These are phyloP conservation scores for Ochlodes sylvanus DNA, from an alignment of 2,888 invertebrate genomes.

Conservation along the genomic window DNA sequence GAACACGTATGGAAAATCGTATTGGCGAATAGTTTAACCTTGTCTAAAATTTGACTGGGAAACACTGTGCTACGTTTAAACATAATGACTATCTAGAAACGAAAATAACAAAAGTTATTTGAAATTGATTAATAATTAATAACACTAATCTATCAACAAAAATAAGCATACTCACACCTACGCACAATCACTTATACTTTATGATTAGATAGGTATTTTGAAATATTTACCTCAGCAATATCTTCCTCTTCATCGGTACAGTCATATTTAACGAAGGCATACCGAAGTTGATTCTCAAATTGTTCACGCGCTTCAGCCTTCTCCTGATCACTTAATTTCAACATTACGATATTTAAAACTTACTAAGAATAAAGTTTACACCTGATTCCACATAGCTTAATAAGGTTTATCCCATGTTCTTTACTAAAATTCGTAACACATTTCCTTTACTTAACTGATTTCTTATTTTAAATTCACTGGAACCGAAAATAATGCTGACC, in stretches of 20 bases:
- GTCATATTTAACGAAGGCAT: slow-evolving; percentile 73
- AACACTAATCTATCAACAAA: background rate
- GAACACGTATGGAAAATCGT: slow-evolving; percentile 45
- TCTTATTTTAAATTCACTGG: no score
- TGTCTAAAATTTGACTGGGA: background rate
- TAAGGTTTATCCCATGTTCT: background rate
- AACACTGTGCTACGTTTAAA: background rate
- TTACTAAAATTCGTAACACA: no score
- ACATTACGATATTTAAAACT: slow-evolving; percentile 43
- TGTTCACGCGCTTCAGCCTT: slow-evolving; percentile 70
- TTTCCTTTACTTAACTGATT: no score
- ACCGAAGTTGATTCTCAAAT: slow-evolving; percentile 75
- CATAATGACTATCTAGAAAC: background rate
- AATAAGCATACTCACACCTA: background rate
- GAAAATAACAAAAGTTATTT: background rate
- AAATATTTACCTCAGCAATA: slow-evolving; percentile 64
- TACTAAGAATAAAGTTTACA: background rate
- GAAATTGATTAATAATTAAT: background rate
- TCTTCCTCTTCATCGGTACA: slow-evolving; percentile 71
- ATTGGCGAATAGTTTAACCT: slow-evolving; percentile 15
- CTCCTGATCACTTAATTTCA: slow-evolving; percentile 59
- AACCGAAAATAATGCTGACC: slow-evolving; percentile 2
- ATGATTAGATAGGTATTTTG: background rate
- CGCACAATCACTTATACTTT: background rate
- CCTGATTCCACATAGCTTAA: background rate